These are phyloP conservation scores for Patella ulyssiponensis DNA, from an alignment of 2,888 invertebrate species.

Conservation along the genomic window DNA sequence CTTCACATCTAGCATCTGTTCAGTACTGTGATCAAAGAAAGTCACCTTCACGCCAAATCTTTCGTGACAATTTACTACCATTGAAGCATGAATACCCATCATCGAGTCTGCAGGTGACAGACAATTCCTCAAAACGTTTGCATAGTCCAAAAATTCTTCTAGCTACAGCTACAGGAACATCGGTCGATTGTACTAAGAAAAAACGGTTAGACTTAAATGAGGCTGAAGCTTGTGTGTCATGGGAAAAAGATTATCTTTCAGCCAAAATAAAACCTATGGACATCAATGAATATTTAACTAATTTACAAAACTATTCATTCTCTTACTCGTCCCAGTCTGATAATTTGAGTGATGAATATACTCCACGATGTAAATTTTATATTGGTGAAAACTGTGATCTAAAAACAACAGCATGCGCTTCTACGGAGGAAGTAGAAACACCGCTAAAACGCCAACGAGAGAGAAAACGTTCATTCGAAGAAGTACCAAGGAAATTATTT, in stretches of 20 bases:
- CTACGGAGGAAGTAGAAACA: not conserved
- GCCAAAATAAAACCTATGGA: constrained; percentile 46
- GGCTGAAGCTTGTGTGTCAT: constrained; percentile 16
- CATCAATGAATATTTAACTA: constrained; percentile 59
- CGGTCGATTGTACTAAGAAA: constrained; percentile 43
- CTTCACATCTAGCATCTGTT: not conserved
- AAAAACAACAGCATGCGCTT: not conserved
- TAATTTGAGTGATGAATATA: constrained; percentile 14
- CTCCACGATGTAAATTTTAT: constrained; percentile 55
- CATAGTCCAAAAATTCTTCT: constrained; percentile 60
- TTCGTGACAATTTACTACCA: constrained; percentile 34
- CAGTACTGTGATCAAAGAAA: not conserved
- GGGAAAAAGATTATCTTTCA: constrained; percentile 32
- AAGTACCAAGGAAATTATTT: constrained; percentile 1
- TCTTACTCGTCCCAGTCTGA: not conserved
- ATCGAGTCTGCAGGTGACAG: not conserved
- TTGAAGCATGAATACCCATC: constrained; percentile 26
- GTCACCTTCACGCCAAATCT: constrained; percentile 27
- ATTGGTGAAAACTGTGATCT: constrained; percentile 42
- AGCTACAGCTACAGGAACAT: constrained; percentile 43
- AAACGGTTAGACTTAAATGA: constrained; percentile 49
- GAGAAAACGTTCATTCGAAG: constrained; percentile 9
- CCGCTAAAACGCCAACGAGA: constrained; percentile 13
- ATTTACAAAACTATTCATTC: constrained; percentile 37
- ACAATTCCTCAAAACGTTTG: constrained; percentile 25